Base-by-base conservation (phyloP, 1,140 invertebrate genomes). In the Dufourea novaeangliae region DNA sequence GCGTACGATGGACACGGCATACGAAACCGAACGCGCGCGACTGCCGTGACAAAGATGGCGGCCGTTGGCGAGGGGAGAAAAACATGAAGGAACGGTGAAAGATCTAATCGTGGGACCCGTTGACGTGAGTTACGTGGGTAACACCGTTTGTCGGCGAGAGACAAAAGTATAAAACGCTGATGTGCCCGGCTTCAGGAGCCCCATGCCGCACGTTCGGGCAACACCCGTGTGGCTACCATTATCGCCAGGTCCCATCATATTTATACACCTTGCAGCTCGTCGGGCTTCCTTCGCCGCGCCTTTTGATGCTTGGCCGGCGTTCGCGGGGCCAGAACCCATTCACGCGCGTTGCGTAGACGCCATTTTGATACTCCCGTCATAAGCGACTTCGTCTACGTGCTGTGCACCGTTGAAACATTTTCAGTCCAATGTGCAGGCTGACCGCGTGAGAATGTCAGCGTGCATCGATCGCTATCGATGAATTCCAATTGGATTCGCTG, bases 111-210 rank as follows among this genome's bases (percentile, higher is more conserved):
- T 57, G 44, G 62, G 34, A 50, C 57, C 32, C 37, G 82, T 78
- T 82, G 85, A 88, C 88, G 84, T 87, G 86, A 89, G 85, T 86
- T 86, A 89, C 84, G 80, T 88, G 80, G 81, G 80, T 84, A 83
- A 83, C n/a, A n/a, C 74, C 68, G 69, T 61, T n/a, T 71, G 81
- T 75, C 84, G 85, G 85, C 84, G 63, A 79, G 57, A 82, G 81
- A 87, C 85, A 88, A 88, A 86, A 89, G 86, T 84, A 39, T 5
- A 8, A 5, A 37, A 46, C 46, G 63, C 52, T 22, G 56, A 27
- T 67, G n/a, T n/a, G 56, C 66, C 46, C 57, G 78, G 50, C 62
- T 72, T 59, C 81, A 66, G 80, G 44, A 84, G 68, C 72, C 34
- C 22, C 61, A 70, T 78, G 79, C 85, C 56, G 67, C 71, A 83